These are phyloP conservation scores for Delphinus delphis DNA, from an alignment of 2,113 vertebrate genomes.

Conservation along the genomic window DNA sequence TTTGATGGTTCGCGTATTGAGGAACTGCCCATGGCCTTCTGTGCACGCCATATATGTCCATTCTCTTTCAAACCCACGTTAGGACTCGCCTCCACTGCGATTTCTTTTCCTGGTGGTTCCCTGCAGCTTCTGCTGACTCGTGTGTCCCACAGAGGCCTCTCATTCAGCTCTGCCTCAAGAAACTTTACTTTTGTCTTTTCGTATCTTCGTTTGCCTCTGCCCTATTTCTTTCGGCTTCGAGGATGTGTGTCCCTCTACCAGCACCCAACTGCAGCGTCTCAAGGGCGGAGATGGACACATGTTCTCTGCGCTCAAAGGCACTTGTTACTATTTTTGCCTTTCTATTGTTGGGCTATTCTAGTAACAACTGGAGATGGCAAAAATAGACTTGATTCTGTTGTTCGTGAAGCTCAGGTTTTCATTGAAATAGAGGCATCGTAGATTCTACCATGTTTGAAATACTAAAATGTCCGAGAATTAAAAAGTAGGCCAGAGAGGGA, in stretches of 20 bases:
- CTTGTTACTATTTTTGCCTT: conserved; percentile 37
- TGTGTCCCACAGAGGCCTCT: not conserved
- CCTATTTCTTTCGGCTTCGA: not conserved
- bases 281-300: not conserved
- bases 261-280: not conserved
- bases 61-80: not conserved
- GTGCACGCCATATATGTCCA: not conserved
- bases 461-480: not conserved
- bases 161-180: not conserved
- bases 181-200: not conserved
- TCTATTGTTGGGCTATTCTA: conserved; percentile 34
- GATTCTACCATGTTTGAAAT: not conserved
- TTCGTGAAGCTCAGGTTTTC: not conserved
- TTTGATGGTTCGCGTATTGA: not conserved
- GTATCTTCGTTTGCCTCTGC: not conserved
- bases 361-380: conserved; percentile 7
- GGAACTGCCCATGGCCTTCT: not conserved
- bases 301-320: not conserved
- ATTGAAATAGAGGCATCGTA: not conserved
- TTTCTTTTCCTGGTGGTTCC: not conserved
- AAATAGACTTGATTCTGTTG: conserved; percentile 13
- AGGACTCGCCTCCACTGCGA: not conserved
- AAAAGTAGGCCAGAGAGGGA: not conserved
- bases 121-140: not conserved
- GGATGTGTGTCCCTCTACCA: not conserved